phyloP scores from a whole-genome alignment of 2,113 vertebrate genomes.

The Eulemur macaco region DNA sequence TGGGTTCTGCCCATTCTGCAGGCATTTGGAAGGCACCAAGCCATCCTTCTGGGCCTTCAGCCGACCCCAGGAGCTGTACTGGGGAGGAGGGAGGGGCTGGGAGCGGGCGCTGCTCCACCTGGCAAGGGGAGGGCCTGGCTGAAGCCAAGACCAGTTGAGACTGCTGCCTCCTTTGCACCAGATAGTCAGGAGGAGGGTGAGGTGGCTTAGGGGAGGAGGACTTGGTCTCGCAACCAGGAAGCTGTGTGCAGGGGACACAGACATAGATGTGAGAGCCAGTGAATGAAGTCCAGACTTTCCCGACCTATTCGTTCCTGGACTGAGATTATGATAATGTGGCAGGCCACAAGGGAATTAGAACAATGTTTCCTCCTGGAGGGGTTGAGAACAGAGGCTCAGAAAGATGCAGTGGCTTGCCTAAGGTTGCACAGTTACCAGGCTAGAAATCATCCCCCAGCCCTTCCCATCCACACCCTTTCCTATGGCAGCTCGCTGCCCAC shows the following conservation, averaged over 20 bases:
- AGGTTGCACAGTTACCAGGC: too few relatives aligned
- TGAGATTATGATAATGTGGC: neutral
- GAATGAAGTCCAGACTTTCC: neutral
- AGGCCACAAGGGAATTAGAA: neutral
- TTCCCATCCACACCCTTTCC: neutral
- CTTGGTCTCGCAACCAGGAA: neutral
- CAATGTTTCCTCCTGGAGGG: neutral
- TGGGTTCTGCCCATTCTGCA: neutral
- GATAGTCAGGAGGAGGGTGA: neutral
- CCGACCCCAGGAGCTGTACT: neutral
- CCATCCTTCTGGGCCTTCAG: neutral
- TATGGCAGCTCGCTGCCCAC: rapidly evolving
- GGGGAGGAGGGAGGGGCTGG: neutral
- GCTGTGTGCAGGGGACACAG: neutral
- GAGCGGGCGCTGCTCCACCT: too few relatives aligned
- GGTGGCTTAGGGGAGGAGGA: rapidly evolving
- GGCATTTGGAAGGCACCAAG: neutral
- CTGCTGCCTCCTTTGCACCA: neutral
- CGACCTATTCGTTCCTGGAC: rapidly evolving
- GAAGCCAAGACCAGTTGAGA: neutral
- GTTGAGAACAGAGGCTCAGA: neutral
- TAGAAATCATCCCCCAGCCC: neutral
- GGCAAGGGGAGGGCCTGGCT: neutral
- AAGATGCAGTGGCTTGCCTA: neutral
- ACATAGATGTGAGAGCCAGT: neutral